These are phyloP conservation scores for Dasyornis broadbenti DNA, from an alignment of 2,113 vertebrate species.

Conservation along the genomic window DNA sequence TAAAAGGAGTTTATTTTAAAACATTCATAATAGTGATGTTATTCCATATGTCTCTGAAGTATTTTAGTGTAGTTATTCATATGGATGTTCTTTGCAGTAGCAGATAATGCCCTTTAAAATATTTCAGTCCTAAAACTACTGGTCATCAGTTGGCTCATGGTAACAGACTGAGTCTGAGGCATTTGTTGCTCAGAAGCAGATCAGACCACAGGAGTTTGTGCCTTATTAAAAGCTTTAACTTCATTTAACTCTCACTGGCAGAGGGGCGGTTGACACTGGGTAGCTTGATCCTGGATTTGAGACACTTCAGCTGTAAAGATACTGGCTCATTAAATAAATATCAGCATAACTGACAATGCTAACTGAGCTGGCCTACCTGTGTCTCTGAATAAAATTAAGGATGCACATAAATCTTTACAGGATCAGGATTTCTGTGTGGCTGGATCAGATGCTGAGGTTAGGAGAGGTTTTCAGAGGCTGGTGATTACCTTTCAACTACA, in stretches of 20 bases:
- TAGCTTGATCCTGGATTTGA: not conserved
- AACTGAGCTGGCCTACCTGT: not conserved
- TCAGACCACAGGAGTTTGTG: not conserved
- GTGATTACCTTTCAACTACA: not conserved
- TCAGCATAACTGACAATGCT: not conserved
- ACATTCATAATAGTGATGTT: not conserved
- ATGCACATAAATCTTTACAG: not conserved
- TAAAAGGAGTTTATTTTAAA: not conserved
- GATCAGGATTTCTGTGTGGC: not conserved
- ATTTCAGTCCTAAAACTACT: not conserved
- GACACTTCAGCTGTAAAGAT: not conserved
- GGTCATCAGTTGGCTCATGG: not conserved
- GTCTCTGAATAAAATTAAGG: not conserved
- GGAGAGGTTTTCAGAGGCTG: not conserved
- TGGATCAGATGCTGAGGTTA: not conserved
- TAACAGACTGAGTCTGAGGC: not conserved
- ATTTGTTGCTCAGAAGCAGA: not conserved
- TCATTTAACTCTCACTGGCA: not conserved
- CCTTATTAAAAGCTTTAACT: slow-evolving; percentile 18
- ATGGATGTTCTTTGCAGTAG: not conserved
- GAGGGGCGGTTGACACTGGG: not conserved
- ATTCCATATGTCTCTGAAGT: not conserved
- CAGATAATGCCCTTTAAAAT: not conserved
- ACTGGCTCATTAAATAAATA: not conserved
- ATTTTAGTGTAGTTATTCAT: not conserved